Base-by-base conservation (phyloP, 23 tunicate genomes). In the Corella eumyota region DNA sequence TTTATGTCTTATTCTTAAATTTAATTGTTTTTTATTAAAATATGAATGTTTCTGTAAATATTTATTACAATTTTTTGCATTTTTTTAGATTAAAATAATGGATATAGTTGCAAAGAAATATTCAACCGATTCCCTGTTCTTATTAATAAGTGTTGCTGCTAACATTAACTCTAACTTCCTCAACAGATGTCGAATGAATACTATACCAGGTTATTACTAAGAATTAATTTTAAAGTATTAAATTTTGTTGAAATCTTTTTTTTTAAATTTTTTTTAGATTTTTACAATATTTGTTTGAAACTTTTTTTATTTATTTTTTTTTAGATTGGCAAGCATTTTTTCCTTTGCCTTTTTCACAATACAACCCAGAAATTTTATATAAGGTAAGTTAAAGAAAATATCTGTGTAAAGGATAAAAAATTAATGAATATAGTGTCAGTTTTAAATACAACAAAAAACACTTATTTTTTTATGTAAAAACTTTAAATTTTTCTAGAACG, bases 291-390 rank as follows among this genome's bases (percentile, higher is more conserved):
- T 11, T 40, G 11, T 11, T 40, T 40, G 48, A 9, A 40, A 9
- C 11, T 40, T 7, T 9, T 51, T 51, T 51, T 27, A 25, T 51
- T 9, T 51, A 51, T 3, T 70, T 64, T 46, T 22, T 36, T 67
- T 74, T 34, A 85, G 95, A 90, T 7, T 93, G 99, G 99, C 99
- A 93, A 50, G 74, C 95, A 2, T 93, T 83, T 47, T 93, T 93
- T 48, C 99, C 99, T 2, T 55, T 93, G 1, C 99, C 99, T 3
- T 93, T 93, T 62, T 72, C 99, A 17, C 76, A 73, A 31, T 93
- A 84, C 87, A 93, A 78, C 62, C 80, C 87, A 5, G 83, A 93
- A 0, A 84, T 93, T 27, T 53, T 85, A 4, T 64, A 49, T 46
- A 72, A 84, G 77, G 84, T 76, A 25, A 26, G 72, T 36, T 5